Percentiles rank a stretch among this genome's conserved stretches.
These are phyloP conservation scores for Ommatoiulus sabulosus DNA, from an alignment of 2,888 invertebrate species.

Conservation along the genomic window DNA sequence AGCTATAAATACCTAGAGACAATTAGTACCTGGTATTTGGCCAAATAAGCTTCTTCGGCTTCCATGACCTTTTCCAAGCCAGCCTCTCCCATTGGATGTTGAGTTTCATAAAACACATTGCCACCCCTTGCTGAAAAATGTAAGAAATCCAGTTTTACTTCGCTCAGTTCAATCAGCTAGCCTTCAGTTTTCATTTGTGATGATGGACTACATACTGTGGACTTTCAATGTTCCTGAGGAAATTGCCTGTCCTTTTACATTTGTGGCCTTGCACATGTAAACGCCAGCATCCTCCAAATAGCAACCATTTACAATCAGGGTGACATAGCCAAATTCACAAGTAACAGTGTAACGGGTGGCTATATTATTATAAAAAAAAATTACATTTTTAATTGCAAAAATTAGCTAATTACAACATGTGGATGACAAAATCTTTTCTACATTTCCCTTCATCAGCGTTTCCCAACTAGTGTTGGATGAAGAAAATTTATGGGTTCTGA, in stretches of 20 bases:
- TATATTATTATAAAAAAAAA: slow-evolving; percentile 63
- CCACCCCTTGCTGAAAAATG: slow-evolving; percentile 60
- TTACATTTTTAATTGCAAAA: not conserved
- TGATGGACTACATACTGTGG: slow-evolving; percentile 73
- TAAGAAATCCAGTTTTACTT: not conserved
- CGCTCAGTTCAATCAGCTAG: not conserved
- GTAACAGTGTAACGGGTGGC: slow-evolving; percentile 92
- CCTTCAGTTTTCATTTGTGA: not conserved
- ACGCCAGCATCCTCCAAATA: slow-evolving; percentile 94
- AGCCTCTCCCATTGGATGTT: slow-evolving; percentile 93
- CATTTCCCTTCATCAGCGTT: too few species aligned
- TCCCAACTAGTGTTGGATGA: too few species aligned
- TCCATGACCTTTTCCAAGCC: slow-evolving; percentile 91
- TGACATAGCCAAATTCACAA: slow-evolving; percentile 96
- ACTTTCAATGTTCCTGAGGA: slow-evolving; percentile 90
- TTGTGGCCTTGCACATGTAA: slow-evolving; percentile 89
- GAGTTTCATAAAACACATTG: slow-evolving; percentile 77
- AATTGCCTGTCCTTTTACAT: slow-evolving; percentile 88
- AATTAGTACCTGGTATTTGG: slow-evolving; percentile 72
- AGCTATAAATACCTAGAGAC: too few species aligned
- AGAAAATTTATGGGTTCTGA: too few species aligned
- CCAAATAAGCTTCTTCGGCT: slow-evolving; percentile 84
- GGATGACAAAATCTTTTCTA: too few species aligned
- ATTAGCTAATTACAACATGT: slow-evolving; percentile 62
- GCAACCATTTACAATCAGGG: slow-evolving; percentile 86